phyloP scores from a whole-genome alignment of 2,888 invertebrate species.

The Plagiodera versicolora region DNA sequence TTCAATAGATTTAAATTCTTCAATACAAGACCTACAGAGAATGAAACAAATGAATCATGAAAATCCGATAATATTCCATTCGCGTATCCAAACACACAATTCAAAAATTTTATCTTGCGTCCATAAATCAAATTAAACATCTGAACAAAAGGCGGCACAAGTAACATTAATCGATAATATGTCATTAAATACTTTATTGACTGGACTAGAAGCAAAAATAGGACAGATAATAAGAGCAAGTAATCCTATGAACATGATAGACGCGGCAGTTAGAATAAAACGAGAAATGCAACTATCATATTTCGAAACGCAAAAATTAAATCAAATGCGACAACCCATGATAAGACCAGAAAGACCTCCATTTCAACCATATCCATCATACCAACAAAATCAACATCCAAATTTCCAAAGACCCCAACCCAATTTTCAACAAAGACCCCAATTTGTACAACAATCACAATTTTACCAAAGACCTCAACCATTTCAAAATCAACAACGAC shows the following conservation, averaged over 20 bases:
- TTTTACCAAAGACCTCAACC: too few relatives aligned
- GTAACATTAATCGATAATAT: constrained; percentile 8
- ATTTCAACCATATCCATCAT: too few relatives aligned
- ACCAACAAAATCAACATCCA: too few relatives aligned
- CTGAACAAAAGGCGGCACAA: constrained; percentile 14
- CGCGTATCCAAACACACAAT: constrained; percentile 14
- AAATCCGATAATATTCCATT: constrained; percentile 13
- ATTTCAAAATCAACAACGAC: too few relatives aligned
- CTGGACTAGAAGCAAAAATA: constrained; percentile 16
- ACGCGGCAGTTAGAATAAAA: background rate
- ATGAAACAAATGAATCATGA: constrained; percentile 10
- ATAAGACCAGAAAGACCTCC: too few relatives aligned
- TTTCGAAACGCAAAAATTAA: background rate
- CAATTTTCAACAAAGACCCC: too few relatives aligned
- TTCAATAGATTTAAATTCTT: background rate
- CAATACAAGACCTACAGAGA: constrained; percentile 1
- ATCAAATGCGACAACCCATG: too few relatives aligned
- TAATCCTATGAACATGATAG: background rate
- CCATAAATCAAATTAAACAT: background rate
- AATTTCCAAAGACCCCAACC: too few relatives aligned
- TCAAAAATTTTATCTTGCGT: too few relatives aligned
- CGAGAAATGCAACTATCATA: background rate
- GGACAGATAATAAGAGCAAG: constrained; percentile 17
- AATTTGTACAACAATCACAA: too few relatives aligned
- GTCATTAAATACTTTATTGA: constrained; percentile 15